A percentile compares a stretch with the other conserved stretches of the same genome.
Conservation (phyloP, 92 coral and sea anemone genomes). For the Bergia sp. region DNA sequence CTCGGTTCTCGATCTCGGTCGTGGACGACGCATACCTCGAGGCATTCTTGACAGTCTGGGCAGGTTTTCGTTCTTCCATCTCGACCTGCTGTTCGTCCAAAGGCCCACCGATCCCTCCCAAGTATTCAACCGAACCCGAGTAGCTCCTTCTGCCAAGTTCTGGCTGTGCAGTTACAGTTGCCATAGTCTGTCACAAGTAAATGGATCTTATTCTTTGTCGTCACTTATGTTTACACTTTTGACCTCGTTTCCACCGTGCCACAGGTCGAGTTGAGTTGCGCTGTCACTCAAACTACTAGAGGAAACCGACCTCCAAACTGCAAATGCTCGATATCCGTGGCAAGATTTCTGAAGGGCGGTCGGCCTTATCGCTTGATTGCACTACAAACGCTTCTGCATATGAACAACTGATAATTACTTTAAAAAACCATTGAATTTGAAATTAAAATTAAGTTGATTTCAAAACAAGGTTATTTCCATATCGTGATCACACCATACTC, state of each 20-base stretch:
- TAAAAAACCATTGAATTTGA: constrained; percentile 12
- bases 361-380: background rate
- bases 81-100: constrained; percentile 19
- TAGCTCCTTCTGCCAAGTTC: constrained; percentile 19
- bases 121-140: constrained; percentile 46
- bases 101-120: constrained; percentile 39
- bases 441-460: constrained; percentile 29
- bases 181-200: background rate
- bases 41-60: background rate
- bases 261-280: background rate
- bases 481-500: background rate
- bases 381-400: constrained; percentile 9
- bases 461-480: background rate
- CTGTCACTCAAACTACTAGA: background rate
- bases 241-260: background rate
- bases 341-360: background rate
- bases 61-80: constrained; percentile 23
- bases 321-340: background rate
- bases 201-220: background rate
- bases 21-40: background rate
- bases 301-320: background rate
- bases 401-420: background rate
- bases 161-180: constrained; percentile 40
- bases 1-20: background rate
- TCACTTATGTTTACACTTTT: background rate